Conservation (phyloP, 1,140 invertebrate genomes). For the Vanessa atalanta region DNA sequence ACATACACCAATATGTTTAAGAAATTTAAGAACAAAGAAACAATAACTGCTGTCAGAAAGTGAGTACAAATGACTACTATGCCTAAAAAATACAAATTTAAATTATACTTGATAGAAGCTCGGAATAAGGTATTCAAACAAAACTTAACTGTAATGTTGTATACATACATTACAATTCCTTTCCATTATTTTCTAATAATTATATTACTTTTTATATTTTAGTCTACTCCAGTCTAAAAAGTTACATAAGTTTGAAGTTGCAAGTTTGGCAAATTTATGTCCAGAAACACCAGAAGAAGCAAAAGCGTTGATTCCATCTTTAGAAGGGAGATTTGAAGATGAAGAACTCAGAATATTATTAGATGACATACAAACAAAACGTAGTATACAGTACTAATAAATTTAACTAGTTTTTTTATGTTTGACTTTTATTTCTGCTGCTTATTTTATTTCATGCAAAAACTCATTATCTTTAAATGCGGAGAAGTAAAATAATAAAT, state of each 20-base stretch:
- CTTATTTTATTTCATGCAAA: too few species aligned
- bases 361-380: conserved; percentile 98
- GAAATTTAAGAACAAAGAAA: conserved; percentile 99
- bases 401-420: conserved; percentile 1
- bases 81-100: background rate
- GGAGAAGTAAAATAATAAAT: too few species aligned
- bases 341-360: conserved; percentile 96
- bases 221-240: conserved; percentile 97
- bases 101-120: background rate
- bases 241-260: conserved; percentile 99
- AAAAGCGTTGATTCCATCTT: conserved; percentile 96
- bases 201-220: conserved; percentile 65
- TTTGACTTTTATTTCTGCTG: background rate
- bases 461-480: too few species aligned
- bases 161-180: too few species aligned
- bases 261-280: conserved; percentile 97
- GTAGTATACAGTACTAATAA: conserved; percentile 96
- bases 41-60: conserved; percentile 96
- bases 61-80: conserved; percentile 67
- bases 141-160: too few species aligned
- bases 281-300: conserved; percentile 99
- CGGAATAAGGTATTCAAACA: too few species aligned
- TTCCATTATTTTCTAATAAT: too few species aligned
- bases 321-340: conserved; percentile 97
- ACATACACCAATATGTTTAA: conserved; percentile 97